Evolutionary conservation across 2,113 vertebrate species (phyloP).

Genomic region (Bos javanicus): DNA sequence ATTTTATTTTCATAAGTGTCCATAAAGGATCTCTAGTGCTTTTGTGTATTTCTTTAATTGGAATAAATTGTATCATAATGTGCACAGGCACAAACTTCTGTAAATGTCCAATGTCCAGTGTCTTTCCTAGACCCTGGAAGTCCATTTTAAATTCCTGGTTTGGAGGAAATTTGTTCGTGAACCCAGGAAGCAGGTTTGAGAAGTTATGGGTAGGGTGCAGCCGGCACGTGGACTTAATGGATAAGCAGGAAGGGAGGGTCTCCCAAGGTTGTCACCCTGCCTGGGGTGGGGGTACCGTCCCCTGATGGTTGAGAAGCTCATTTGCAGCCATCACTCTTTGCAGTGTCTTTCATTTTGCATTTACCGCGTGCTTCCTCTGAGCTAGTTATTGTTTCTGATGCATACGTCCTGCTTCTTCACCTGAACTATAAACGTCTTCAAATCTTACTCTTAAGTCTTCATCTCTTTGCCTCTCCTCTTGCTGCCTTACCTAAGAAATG

Average conservation of each 20-base stretch:
- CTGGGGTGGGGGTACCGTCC: not conserved
- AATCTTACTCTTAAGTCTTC: not conserved
- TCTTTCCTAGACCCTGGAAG: not conserved
- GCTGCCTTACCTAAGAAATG: not conserved
- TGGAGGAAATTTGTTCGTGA: not conserved
- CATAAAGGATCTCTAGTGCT: not conserved
- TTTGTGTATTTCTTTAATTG: not conserved
- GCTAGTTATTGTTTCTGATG: not conserved
- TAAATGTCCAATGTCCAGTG: not conserved
- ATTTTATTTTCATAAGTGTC: not conserved
- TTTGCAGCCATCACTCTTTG: not conserved
- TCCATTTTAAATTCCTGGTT: not conserved
- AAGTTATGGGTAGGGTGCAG: too few relatives aligned
- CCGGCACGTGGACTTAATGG: not conserved
- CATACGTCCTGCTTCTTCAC: not conserved
- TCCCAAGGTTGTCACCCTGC: not conserved
- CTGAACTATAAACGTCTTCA: not conserved
- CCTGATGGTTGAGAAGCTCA: not conserved
- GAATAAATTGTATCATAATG: not conserved
- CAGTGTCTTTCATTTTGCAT: not conserved
- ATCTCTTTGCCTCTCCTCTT: not conserved
- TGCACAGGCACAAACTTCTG: not conserved
- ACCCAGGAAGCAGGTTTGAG: not conserved
- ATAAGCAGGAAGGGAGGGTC: not conserved
- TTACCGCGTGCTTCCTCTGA: not conserved